Base-by-base conservation (phyloP, 2,888 invertebrate species). In the Heliconius hortense region DNA sequence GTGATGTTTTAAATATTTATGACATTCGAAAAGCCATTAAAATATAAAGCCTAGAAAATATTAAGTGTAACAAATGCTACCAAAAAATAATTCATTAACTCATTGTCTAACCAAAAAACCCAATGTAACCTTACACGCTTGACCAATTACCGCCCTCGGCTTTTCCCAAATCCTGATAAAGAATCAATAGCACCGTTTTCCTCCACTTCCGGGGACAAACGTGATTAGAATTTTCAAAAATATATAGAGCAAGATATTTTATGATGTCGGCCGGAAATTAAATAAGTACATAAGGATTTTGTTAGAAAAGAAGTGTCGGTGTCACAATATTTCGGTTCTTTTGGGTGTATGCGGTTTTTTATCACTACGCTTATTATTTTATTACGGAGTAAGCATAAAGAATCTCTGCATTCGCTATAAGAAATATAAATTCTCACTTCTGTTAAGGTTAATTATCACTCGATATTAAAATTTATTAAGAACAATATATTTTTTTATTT, bases 101-200 rank as follows among this genome's bases (percentile, higher is more conserved):
- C 43, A 15, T 56, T 53, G 69, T 59, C 64, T 64, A 59, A 67
- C 76, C 53, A 68, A 62, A n/a, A 69, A 60, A 67, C 28, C n/a
- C 62, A 70, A 73, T 26, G 62, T 35, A 72, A 74, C 70, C 66
- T 73, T 73, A 48, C 70, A 73, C 77, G 71, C 73, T 76, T 76
- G 76, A 76, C 76, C 77, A 75, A 71, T 70, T 73, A 66, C 68
- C 71, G 70, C 70, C 73, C 63, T 28, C 56, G 56, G 67, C 67
- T 76, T 76, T 35, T 70, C 60, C 62, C 31, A 70, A 64, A 75
- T 73, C 67, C 72, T 79, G 79, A 79, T 79, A 66, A 79, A 77
- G 77, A 74, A 78, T 78, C 80, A 76, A 78, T 76, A 74, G 74
- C 78, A 76, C 68, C 79, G 74, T 76, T 74, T 77, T 70, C 73